Percentiles rank a stretch among this genome's conserved stretches.
Conservation (phyloP, 2,888 invertebrate species). For the Eupithecia exiguata region DNA sequence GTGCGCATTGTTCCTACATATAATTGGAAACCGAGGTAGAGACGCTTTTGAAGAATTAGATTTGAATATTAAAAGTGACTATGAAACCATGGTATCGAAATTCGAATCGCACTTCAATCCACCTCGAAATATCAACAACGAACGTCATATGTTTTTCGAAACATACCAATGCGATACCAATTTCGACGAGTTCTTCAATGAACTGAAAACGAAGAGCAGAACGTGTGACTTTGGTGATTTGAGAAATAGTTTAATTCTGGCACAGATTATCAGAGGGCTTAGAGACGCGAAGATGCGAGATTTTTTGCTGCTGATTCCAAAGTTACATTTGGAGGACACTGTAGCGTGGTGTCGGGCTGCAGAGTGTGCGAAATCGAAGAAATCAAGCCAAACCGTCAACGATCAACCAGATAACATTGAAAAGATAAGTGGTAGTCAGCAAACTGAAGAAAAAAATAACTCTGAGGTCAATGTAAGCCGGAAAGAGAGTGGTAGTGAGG, state of each 20-base stretch:
- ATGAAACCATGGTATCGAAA: conserved; percentile 21
- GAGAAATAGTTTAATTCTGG: conserved; percentile 36
- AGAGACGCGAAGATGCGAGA: conserved; percentile 28
- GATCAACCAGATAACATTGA: not conserved
- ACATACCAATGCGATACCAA: conserved; percentile 28
- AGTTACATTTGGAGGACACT: conserved; percentile 22
- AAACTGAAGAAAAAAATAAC: not conserved
- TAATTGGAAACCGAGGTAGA: conserved; percentile 36
- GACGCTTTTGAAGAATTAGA: conserved; percentile 18
- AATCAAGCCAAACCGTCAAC: not conserved
- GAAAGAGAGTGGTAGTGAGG: not conserved
- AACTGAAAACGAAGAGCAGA: conserved; percentile 34
- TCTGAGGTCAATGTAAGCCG: not conserved
- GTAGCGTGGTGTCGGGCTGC: conserved; percentile 26
- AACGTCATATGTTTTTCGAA: conserved; percentile 38
- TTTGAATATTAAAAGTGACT: conserved; percentile 16
- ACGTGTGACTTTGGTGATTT: conserved; percentile 37
- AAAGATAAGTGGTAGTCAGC: not conserved
- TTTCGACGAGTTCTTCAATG: conserved; percentile 34
- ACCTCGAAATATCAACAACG: conserved; percentile 33
- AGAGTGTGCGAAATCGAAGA: conserved; percentile 6
- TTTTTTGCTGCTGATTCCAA: conserved; percentile 15
- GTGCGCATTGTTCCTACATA: conserved; percentile 41
- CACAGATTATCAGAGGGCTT: conserved; percentile 41
- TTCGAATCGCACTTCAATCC: conserved; percentile 23